A percentile compares a stretch with the other conserved stretches of the same genome.
These are phyloP conservation scores for Notoglanidium macrostoma DNA, from an alignment of 2,797 vertebrate genomes.

Conservation along the genomic window DNA sequence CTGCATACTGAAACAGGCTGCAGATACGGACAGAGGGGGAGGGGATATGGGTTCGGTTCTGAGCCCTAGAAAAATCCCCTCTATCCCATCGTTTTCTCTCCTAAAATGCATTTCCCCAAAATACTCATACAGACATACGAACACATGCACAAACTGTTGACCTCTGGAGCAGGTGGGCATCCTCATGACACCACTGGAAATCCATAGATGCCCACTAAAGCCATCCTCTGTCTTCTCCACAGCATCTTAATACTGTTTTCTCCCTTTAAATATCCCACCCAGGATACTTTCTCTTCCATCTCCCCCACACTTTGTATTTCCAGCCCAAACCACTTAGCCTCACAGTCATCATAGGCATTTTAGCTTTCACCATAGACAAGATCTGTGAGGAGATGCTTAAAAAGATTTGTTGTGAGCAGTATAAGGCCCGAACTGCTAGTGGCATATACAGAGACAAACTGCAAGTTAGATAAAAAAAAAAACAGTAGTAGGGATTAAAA, in stretches of 20 bases:
- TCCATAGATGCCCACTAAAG: constrained; percentile 49
- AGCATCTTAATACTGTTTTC: constrained; percentile 62
- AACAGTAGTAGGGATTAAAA: constrained; percentile 5
- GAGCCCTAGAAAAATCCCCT: constrained; percentile 69
- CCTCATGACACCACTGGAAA: constrained; percentile 73
- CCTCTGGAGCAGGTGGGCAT: constrained; percentile 70
- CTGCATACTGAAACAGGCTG: constrained; percentile 87
- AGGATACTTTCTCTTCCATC: too few species aligned
- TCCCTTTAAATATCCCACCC: constrained; percentile 65
- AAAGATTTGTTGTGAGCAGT: constrained; percentile 29
- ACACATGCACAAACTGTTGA: constrained; percentile 68
- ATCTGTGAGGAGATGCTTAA: constrained; percentile 39
- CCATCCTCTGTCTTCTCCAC: constrained; percentile 59
- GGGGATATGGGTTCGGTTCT: constrained; percentile 59
- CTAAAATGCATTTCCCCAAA: constrained; percentile 61
- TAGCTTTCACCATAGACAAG: constrained; percentile 37
- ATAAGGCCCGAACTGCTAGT: constrained; percentile 58
- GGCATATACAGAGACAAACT: constrained; percentile 32
- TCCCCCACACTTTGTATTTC: constrained; percentile 63
- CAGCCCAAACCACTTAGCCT: constrained; percentile 61
- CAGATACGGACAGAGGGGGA: constrained; percentile 67
- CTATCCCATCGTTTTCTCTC: constrained; percentile 62
- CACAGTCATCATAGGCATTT: constrained; percentile 38
- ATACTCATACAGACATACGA: constrained; percentile 63
- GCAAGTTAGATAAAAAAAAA: neutral